Percentiles rank a stretch among this genome's conserved stretches.
Evolutionary conservation across 2,797 vertebrate genomes (phyloP).

Genomic region (Oryzias dopingdopingensis): DNA sequence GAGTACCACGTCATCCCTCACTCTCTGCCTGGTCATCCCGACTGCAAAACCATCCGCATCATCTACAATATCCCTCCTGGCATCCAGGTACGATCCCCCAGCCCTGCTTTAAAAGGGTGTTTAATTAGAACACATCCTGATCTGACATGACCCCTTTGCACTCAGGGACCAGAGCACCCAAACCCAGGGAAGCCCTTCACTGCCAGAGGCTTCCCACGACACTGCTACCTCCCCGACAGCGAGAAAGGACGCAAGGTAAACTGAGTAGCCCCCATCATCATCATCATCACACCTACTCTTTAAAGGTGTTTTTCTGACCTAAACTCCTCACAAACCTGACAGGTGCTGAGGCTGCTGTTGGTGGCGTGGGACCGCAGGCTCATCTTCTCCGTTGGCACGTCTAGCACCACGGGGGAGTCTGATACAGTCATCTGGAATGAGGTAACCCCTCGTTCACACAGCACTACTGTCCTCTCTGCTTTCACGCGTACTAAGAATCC

Average conservation of each 20-base stretch:
- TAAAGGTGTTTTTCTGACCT: background rate
- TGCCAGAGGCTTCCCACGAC: conserved; percentile 90
- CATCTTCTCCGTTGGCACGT: conserved; percentile 91
- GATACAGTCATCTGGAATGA: conserved; percentile 97
- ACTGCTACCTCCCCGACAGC: conserved; percentile 95
- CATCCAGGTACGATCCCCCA: conserved; percentile 75
- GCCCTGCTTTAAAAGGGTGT: too few relatives aligned
- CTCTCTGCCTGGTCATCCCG: conserved; percentile 88
- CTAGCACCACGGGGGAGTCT: conserved; percentile 91
- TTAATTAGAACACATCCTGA: too few relatives aligned
- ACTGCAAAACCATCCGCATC: conserved; percentile 92
- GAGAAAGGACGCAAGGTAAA: conserved; percentile 91
- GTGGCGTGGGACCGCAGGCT: conserved; percentile 92
- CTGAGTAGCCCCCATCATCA: too few relatives aligned
- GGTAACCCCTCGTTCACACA: conserved; percentile 52
- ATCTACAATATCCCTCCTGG: conserved; percentile 95
- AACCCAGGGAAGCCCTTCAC: conserved; percentile 92
- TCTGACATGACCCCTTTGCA: background rate
- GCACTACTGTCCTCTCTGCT: too few relatives aligned
- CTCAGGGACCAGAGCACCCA: conserved; percentile 89
- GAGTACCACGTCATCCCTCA: conserved; percentile 82
- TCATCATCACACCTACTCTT: fast-evolving
- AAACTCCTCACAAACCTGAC: background rate
- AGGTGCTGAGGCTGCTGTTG: conserved; percentile 89
- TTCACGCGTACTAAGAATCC: background rate